A percentile compares a stretch with the other conserved stretches of the same genome.
Conservation (phyloP, 2,797 vertebrate species). For the Tenualosa ilisha region DNA sequence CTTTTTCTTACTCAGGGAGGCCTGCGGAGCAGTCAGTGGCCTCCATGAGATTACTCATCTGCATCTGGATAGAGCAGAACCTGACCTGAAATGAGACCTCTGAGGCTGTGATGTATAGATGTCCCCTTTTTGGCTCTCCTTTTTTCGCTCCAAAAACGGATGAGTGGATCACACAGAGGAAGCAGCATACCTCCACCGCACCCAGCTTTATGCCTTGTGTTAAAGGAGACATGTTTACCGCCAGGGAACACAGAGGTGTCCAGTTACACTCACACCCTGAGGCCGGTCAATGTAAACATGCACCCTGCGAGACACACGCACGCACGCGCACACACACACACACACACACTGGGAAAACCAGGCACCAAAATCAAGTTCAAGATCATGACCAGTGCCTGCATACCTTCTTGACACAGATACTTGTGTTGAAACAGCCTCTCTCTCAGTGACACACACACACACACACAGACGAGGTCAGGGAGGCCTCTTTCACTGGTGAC, state of each 20-base stretch:
- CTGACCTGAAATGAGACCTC: not conserved
- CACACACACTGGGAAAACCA: not conserved
- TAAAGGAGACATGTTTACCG: constrained; percentile 53
- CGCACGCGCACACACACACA: constrained; percentile 16
- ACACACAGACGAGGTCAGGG: not conserved
- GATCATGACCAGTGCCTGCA: constrained; percentile 14
- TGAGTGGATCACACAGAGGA: not conserved
- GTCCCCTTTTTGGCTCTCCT: not conserved
- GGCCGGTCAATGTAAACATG: constrained; percentile 20
- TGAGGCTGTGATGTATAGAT: not conserved
- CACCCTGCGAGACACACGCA: not conserved
- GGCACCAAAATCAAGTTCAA: constrained; percentile 11
- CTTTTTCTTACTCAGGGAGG: not conserved
- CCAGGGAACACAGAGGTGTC: constrained; percentile 54
- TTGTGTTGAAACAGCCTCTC: not conserved
- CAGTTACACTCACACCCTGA: constrained; percentile 50
- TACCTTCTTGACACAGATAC: constrained; percentile 22
- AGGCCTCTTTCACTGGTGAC: not conserved
- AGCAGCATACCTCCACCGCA: constrained; percentile 53
- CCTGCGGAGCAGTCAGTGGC: not conserved
- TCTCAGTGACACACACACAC: constrained; percentile 5
- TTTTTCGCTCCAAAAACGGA: not conserved
- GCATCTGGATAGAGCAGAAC: not conserved
- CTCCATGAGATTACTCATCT: not conserved
- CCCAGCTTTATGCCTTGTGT: constrained; percentile 36